Percentiles rank a stretch among this genome's conserved stretches.
Conservation (phyloP, 1,140 invertebrate genomes). For the Rhagoletis pomonella region DNA sequence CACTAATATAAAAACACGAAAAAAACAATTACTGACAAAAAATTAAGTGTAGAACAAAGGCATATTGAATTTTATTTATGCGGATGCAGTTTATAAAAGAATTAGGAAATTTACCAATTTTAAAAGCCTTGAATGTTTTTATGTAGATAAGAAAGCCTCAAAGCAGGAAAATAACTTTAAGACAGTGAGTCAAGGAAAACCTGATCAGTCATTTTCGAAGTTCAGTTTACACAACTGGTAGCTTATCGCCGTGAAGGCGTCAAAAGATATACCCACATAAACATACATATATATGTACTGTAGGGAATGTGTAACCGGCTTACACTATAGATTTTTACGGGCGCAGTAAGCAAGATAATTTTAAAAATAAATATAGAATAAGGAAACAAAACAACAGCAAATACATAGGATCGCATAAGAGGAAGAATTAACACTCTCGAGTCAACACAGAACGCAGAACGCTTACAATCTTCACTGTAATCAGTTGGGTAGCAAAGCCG, state of each 20-base stretch:
- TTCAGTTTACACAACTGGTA: slow-evolving; percentile 11
- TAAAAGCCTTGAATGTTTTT: no score
- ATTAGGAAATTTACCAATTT: no score
- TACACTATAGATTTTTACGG: no score
- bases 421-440: neutral
- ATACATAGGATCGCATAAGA: neutral
- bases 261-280: neutral
- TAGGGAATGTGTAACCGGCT: no score
- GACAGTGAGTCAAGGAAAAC: no score
- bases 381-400: neutral
- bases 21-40: no score
- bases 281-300: neutral
- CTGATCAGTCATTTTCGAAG: slow-evolving; percentile 11
- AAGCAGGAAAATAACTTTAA: no score
- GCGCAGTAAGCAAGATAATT: slow-evolving; percentile 11
- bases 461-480: neutral
- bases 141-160: no score
- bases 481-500: neutral
- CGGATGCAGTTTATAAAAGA: no score
- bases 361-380: slow-evolving; percentile 30
- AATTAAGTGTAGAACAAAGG: no score
- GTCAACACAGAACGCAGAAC: neutral
- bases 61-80: no score
- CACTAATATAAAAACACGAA: no score
- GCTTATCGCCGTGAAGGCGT: slow-evolving; percentile 7